A percentile compares a stretch with the other conserved stretches of the same genome.
phyloP scores from a whole-genome alignment of 2,113 vertebrate species.

The Gyps fulvus region DNA sequence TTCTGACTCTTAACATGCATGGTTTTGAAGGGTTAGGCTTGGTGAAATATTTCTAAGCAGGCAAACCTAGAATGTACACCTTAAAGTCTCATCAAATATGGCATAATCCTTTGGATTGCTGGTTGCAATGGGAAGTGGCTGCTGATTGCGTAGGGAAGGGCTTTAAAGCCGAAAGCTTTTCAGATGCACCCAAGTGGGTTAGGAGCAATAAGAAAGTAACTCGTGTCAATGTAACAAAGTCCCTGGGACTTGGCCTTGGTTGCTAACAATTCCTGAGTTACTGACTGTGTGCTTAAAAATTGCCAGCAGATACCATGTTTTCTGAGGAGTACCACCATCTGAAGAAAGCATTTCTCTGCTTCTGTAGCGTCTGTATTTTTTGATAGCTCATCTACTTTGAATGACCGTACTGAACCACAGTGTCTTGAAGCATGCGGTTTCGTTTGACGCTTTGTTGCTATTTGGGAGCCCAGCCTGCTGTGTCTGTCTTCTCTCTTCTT shows the following conservation, averaged over 20 bases:
- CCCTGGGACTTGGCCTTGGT: neutral
- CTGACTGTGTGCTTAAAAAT: neutral
- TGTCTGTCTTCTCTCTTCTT: constrained; percentile 8
- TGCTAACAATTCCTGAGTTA: neutral
- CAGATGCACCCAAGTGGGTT: neutral
- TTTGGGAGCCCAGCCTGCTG: neutral
- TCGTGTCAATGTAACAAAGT: accelerated
- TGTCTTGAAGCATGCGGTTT: neutral
- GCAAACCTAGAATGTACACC: neutral
- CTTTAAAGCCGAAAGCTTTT: neutral
- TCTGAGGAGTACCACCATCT: neutral
- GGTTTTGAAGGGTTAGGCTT: neutral
- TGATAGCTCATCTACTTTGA: neutral
- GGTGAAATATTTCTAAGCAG: neutral
- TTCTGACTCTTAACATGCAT: neutral
- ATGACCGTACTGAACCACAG: neutral
- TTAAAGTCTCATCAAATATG: neutral
- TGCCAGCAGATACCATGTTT: neutral
- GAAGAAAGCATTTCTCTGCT: neutral
- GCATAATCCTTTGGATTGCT: neutral
- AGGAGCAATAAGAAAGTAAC: neutral
- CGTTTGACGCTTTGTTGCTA: neutral
- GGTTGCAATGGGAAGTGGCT: neutral
- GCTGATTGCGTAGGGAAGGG: neutral
- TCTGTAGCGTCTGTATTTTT: neutral